A percentile compares a stretch with the other conserved stretches of the same genome.
Evolutionary conservation across 92 coral and sea anemone species (phyloP).

Genomic region (Paragorgia papillata): DNA sequence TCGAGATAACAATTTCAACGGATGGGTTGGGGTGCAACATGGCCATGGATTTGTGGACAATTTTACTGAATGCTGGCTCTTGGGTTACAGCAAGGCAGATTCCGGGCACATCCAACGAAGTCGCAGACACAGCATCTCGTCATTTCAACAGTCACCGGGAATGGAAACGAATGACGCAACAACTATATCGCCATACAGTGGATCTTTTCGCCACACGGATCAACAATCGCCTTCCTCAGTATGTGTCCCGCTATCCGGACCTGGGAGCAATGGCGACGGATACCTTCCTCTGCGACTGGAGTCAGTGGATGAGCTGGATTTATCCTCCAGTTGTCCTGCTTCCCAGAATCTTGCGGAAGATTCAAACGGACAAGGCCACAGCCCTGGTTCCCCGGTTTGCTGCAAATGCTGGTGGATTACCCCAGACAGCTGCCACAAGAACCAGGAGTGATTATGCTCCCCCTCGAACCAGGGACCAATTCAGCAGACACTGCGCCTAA

Average conservation of each 20-base stretch:
- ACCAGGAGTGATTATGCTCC: constrained; percentile 44
- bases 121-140: constrained; percentile 68
- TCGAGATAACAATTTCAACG: constrained; percentile 45
- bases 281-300: constrained; percentile 60
- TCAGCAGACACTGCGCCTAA: constrained; percentile 57
- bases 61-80: constrained; percentile 34
- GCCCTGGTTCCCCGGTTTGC: constrained; percentile 65
- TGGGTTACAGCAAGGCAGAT: constrained; percentile 68
- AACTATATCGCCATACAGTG: constrained; percentile 51
- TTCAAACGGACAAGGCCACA: constrained; percentile 46
- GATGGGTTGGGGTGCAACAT: constrained; percentile 64
- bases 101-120: constrained; percentile 64
- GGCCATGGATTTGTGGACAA: constrained; percentile 51
- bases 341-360: constrained; percentile 50
- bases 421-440: constrained; percentile 52
- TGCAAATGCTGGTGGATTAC: constrained; percentile 45
- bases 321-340: constrained; percentile 60
- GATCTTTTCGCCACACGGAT: constrained; percentile 63
- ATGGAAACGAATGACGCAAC: constrained; percentile 40
- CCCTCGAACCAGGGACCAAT: constrained; percentile 54
- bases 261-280: constrained; percentile 53
- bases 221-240: constrained; percentile 52
- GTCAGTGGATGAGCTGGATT: constrained; percentile 47
- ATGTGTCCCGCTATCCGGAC: constrained; percentile 59
- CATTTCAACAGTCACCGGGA: constrained; percentile 47